These are phyloP conservation scores for Scrobipalpa costella DNA, from an alignment of 2,888 invertebrate genomes.

Conservation along the genomic window DNA sequence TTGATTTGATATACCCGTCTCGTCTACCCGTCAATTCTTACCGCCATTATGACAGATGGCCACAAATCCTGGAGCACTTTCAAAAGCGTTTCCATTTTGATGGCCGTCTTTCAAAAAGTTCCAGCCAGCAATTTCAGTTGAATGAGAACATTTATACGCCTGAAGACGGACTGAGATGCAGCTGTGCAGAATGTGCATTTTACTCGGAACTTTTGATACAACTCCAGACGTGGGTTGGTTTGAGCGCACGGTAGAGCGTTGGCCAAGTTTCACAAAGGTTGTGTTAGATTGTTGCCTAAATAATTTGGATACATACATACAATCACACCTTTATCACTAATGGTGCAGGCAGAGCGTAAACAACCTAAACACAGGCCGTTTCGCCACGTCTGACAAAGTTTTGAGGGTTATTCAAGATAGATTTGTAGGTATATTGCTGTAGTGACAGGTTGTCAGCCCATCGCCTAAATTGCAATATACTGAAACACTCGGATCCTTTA, in stretches of 20 bases:
- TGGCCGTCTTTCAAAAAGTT: slow-evolving; percentile 1
- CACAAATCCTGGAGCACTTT: background rate
- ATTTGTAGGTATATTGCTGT: no score
- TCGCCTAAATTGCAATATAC: no score
- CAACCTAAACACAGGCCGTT: no score
- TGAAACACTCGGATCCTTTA: no score
- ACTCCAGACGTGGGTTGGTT: background rate
- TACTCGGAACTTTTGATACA: background rate
- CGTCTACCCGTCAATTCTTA: background rate
- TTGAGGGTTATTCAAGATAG: no score
- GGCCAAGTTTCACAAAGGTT: background rate
- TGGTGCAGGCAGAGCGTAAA: no score
- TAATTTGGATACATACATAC: no score
- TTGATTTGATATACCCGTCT: background rate
- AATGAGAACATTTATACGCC: slow-evolving; percentile 10
- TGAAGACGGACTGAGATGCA: background rate
- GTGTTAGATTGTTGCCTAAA: no score
- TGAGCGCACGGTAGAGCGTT: background rate
- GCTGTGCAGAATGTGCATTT: slow-evolving; percentile 13
- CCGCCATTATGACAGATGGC: background rate
- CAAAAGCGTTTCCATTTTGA: background rate
- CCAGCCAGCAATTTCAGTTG: background rate
- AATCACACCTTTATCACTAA: no score
- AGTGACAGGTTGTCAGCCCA: no score
- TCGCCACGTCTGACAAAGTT: no score